These are phyloP conservation scores for Nebria brevicollis DNA, from an alignment of 2,888 invertebrate species.

Conservation along the genomic window DNA sequence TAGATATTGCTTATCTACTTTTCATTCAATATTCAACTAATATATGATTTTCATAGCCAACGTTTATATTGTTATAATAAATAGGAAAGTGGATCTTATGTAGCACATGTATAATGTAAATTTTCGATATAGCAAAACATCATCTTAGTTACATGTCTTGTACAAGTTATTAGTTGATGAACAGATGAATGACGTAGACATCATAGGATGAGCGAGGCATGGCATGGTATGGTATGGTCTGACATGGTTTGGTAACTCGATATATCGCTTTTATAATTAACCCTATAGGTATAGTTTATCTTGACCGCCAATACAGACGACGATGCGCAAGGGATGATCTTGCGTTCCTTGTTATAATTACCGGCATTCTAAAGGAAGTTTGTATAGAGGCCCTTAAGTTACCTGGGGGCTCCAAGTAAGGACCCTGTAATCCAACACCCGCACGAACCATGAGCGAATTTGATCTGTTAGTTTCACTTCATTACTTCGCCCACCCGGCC, in stretches of 20 bases:
- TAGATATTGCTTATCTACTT: too few species aligned
- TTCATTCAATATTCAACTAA: too few species aligned
- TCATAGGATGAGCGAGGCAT: too few species aligned
- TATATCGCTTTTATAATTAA: slow-evolving; percentile 1
- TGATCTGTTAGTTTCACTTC: slow-evolving; percentile 46
- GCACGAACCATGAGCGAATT: slow-evolving; percentile 36
- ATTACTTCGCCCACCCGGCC: slow-evolving; percentile 31
- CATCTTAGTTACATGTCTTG: too few species aligned
- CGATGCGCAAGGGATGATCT: slow-evolving; percentile 2
- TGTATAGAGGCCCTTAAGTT: slow-evolving; percentile 14
- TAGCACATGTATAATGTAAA: too few species aligned
- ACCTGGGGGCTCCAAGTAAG: slow-evolving; percentile 24
- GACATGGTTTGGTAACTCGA: slow-evolving; percentile 1
- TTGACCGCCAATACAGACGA: slow-evolving; percentile 12
- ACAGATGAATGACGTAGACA: too few species aligned
- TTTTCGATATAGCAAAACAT: too few species aligned
- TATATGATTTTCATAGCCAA: too few species aligned
- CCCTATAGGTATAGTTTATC: slow-evolving; percentile 6
- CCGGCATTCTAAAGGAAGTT: slow-evolving; percentile 42
- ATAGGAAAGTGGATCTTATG: too few species aligned
- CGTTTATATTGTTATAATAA: too few species aligned
- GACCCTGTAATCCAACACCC: slow-evolving; percentile 43
- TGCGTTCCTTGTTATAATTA: slow-evolving; percentile 39
- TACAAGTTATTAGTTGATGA: too few species aligned
- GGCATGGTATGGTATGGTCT: background rate